Conservation (phyloP, 2,797 vertebrate species). For the Myotis myotis region DNA sequence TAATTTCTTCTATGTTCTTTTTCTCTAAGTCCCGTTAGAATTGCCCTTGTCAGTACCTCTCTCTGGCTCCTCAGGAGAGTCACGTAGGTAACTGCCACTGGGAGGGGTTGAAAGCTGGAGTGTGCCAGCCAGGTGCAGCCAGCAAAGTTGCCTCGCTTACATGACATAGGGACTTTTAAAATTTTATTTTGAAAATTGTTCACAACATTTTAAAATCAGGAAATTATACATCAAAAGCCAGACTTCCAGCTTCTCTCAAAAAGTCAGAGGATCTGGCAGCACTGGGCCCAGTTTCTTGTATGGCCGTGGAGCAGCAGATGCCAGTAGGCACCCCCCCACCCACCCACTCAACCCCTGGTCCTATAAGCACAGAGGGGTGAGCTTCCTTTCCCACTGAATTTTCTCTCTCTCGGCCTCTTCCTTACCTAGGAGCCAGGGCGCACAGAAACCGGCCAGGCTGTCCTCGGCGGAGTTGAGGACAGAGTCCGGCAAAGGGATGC, state of each 20-base stretch:
- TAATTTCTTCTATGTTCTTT: background rate
- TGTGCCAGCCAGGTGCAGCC: background rate
- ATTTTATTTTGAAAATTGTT: background rate
- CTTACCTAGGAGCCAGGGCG: constrained; percentile 93
- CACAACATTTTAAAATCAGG: background rate
- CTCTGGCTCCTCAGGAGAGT: background rate
- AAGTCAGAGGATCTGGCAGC: background rate
- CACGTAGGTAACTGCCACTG: background rate
- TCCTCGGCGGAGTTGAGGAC: constrained; percentile 89
- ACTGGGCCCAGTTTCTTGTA: background rate
- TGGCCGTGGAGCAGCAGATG: background rate
- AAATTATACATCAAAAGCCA: background rate
- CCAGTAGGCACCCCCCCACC: background rate
- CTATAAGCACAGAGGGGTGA: background rate
- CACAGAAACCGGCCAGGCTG: constrained; percentile 88
- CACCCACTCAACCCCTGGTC: too few species aligned
- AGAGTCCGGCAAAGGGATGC: constrained; percentile 90
- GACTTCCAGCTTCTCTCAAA: background rate
- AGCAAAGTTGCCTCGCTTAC: background rate
- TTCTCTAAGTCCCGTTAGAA: background rate
- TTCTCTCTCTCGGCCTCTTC: background rate
- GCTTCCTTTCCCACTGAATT: background rate
- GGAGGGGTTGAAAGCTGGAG: background rate
- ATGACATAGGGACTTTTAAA: background rate
- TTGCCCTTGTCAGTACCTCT: background rate